Evolutionary conservation across 2,888 invertebrate genomes (phyloP).

Genomic region (Tinea semifulvella): DNA sequence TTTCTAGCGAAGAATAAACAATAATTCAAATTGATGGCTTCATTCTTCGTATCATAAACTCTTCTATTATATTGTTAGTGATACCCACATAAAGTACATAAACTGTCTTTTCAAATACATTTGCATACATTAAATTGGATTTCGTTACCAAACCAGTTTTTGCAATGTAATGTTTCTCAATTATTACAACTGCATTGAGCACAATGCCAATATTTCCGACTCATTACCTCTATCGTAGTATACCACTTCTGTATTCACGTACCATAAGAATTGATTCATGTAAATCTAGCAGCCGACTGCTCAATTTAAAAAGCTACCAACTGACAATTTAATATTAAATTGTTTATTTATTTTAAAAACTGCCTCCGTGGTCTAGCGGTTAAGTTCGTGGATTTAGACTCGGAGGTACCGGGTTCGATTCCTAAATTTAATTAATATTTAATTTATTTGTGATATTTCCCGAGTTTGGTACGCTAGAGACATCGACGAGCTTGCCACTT

Average conservation of each 20-base stretch:
- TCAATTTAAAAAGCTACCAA: too few relatives aligned
- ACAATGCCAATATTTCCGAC: slow-evolving; percentile 39
- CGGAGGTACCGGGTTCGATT: too few relatives aligned
- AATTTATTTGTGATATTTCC: too few relatives aligned
- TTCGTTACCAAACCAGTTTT: slow-evolving; percentile 11
- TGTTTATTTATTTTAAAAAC: too few relatives aligned
- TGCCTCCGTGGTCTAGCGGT: too few relatives aligned
- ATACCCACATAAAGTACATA: slow-evolving; percentile 6
- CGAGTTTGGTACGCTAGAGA: too few relatives aligned
- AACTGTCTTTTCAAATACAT: not conserved
- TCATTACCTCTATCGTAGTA: slow-evolving; percentile 36
- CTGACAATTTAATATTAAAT: too few relatives aligned
- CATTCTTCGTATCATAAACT: not conserved
- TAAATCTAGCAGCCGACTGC: slow-evolving; percentile 12
- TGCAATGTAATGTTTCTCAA: slow-evolving; percentile 8
- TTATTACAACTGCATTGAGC: slow-evolving; percentile 17
- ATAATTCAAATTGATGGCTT: slow-evolving; percentile 5
- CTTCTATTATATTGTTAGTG: not conserved
- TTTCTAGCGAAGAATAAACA: not conserved
- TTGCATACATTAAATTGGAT: slow-evolving; percentile 14
- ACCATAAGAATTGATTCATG: slow-evolving; percentile 3
- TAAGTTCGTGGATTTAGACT: too few relatives aligned
- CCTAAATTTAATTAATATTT: too few relatives aligned
- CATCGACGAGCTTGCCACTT: too few relatives aligned
- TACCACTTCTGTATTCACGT: slow-evolving; percentile 19